Evolutionary conservation across 1,140 invertebrate genomes (phyloP).

Genomic region (Phocides pigmalion): DNA sequence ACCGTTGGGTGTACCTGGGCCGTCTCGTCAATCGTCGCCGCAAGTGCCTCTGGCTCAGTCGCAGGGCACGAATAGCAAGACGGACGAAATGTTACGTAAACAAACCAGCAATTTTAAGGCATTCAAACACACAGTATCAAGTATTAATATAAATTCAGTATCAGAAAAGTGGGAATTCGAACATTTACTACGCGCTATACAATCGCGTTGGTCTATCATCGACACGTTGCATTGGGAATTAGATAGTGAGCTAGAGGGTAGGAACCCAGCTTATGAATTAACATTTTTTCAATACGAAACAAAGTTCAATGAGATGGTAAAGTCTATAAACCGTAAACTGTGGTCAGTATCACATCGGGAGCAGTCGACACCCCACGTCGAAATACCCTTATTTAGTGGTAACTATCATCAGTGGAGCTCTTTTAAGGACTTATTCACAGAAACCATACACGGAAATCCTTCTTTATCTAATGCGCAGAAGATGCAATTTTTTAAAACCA

Average conservation of each 20-base stretch:
- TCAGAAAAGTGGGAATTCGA: conserved; percentile 31
- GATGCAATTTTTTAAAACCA: conserved; percentile 25
- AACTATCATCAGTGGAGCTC: conserved; percentile 12
- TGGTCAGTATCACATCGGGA: conserved; percentile 19
- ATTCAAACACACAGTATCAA: conserved; percentile 32
- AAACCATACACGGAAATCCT: conserved; percentile 3
- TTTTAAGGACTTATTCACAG: conserved; percentile 3
- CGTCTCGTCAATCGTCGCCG: background rate
- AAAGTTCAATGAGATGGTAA: conserved; percentile 18
- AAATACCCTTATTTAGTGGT: conserved; percentile 21
- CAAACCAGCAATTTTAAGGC: conserved; percentile 37
- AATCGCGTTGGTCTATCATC: conserved; percentile 18
- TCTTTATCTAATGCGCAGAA: background rate
- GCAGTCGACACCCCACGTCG: conserved; percentile 6
- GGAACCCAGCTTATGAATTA: conserved; percentile 10
- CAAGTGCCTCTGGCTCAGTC: background rate
- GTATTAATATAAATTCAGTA: conserved; percentile 22
- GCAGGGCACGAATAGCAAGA: background rate
- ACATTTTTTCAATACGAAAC: conserved; percentile 17
- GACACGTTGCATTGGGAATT: conserved; percentile 30
- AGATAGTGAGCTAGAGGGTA: conserved; percentile 25
- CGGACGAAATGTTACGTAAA: conserved; percentile 20
- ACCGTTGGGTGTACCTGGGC: background rate
- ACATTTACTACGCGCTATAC: conserved; percentile 6
- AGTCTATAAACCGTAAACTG: conserved; percentile 29